phyloP scores from a whole-genome alignment of 2,888 invertebrate species.

The Lagria hirta region DNA sequence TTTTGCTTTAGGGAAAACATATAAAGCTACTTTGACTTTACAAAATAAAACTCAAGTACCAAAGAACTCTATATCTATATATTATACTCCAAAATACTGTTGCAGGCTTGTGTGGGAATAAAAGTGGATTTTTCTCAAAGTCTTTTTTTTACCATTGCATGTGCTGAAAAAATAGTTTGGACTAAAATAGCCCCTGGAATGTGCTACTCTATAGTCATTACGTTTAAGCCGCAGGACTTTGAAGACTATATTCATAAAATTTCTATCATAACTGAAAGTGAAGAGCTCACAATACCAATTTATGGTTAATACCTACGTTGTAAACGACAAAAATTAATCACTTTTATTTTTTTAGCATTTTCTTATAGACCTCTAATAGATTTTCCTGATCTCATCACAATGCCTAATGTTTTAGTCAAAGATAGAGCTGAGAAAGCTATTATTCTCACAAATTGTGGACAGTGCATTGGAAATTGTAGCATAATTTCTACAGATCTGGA shows the following conservation, averaged over 20 bases:
- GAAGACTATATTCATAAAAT: constrained; percentile 61
- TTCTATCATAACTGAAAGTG: constrained; percentile 58
- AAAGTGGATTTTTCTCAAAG: no score
- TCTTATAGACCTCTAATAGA: constrained; percentile 61
- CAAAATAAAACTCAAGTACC: constrained; percentile 62
- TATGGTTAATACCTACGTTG: constrained; percentile 59
- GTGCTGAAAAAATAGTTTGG: constrained; percentile 52
- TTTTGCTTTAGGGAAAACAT: constrained; percentile 57
- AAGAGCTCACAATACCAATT: constrained; percentile 60
- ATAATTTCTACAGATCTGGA: constrained; percentile 56
- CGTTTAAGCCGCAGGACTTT: constrained; percentile 61
- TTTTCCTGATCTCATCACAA: constrained; percentile 60
- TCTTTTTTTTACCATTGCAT: no score
- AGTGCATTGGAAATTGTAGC: constrained; percentile 55
- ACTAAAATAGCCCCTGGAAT: constrained; percentile 72
- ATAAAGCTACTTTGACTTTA: constrained; percentile 58
- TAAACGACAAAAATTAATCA: constrained; percentile 43
- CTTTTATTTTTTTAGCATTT: constrained; percentile 49
- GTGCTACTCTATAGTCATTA: constrained; percentile 61
- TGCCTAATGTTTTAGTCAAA: constrained; percentile 59
- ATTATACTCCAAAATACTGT: no score
- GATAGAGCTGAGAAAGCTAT: constrained; percentile 55
- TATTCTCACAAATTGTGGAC: constrained; percentile 60
- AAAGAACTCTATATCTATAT: not conserved
- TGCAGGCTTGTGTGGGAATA: no score